Base-by-base conservation (phyloP, 2,113 vertebrate genomes). In the Dissostichus mawsoni region DNA sequence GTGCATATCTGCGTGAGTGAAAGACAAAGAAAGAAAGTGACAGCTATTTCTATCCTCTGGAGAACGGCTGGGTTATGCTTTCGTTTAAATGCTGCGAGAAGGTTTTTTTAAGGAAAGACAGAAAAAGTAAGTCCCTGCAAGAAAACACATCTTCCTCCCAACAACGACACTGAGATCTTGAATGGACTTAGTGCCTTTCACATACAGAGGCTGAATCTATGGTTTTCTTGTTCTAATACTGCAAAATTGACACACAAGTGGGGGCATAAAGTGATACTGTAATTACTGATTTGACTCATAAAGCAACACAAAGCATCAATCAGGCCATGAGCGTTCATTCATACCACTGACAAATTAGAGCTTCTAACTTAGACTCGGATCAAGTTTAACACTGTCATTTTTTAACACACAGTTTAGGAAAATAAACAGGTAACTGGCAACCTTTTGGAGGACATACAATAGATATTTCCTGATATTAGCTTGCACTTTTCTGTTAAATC, bases 401-500 rank as follows among this genome's bases (percentile, higher is more conserved):
- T 82, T 84, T 78, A 71, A 90, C 89, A 92, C 80, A 92, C 88
- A 82, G 89, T 93, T 92, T 92, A 90, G 82, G 86, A 90, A 90
- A 91, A 90, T 81, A 90, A 93, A 91, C 72, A 90, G 69, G 55
- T 80, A 87, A 89, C 82, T 86, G 83, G 85, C 81, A 79, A 89
- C 87, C 52, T 72, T 82, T 89, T 78, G 82, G 83, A 90, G 84
- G 84, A 92, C 88, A 90, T 71, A 91, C 80, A 90, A 73, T 85
- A 91, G 90, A 83, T 82, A 89, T 86, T 92, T 94, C 92, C 89
- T 93, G 92, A 93, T 91, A 92, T 91, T 84, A 74, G 86, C 87
- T 90, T 90, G 88, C 85, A 88, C 81, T 91, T 93, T 92, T 92
- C 74, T 83, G 86, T 91, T 87, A 88, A 41, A 41, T 86, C 89